Evolutionary conservation across 2,113 vertebrate species (phyloP).

Genomic region (Platanista minor): DNA sequence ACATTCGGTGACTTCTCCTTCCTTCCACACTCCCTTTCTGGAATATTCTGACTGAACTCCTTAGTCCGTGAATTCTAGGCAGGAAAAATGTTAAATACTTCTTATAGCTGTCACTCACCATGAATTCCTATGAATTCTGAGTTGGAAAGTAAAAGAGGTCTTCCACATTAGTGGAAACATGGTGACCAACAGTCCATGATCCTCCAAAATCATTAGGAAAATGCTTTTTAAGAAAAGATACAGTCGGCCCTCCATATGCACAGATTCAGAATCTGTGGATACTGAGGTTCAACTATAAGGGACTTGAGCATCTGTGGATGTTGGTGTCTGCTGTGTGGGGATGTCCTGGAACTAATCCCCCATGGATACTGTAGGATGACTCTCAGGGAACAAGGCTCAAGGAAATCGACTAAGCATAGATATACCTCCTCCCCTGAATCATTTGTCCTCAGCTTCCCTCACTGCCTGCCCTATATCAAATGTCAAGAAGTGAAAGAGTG

Average conservation of each 20-base stretch:
- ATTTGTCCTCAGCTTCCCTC: background rate
- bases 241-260: background rate
- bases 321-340: background rate
- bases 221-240: background rate
- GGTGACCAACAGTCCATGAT: background rate
- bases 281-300: background rate
- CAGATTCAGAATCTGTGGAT: background rate
- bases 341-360: background rate
- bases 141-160: background rate
- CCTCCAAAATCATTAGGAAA: background rate
- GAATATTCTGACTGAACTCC: background rate
- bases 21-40: background rate
- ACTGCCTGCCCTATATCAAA: background rate
- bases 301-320: background rate
- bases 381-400: background rate
- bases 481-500: background rate
- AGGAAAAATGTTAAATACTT: background rate
- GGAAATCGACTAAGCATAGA: background rate
- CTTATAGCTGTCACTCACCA: background rate
- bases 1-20: background rate
- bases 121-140: background rate
- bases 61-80: background rate
- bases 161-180: background rate
- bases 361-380: background rate
- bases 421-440: background rate